A percentile compares a stretch with the other conserved stretches of the same genome.
phyloP scores from a whole-genome alignment of 2,113 vertebrate genomes.

The Megaceryle torquata region DNA sequence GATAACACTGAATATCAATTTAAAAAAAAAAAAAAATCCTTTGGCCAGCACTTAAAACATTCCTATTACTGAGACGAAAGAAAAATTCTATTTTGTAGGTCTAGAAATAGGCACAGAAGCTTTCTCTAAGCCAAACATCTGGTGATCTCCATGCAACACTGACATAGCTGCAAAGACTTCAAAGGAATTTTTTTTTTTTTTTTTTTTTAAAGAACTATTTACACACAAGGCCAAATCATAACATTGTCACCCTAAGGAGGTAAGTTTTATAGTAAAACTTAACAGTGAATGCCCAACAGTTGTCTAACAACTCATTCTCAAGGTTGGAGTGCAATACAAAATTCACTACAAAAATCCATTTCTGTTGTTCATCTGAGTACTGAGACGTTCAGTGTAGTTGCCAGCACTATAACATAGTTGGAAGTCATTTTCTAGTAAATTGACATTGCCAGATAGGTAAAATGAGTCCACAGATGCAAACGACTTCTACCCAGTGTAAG shows the following conservation, averaged over 20 bases:
- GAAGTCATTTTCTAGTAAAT: slow-evolving; percentile 51
- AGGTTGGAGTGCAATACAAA: slow-evolving; percentile 30
- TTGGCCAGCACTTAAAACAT: background rate
- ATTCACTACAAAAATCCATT: slow-evolving; percentile 4
- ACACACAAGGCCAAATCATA: slow-evolving; percentile 26
- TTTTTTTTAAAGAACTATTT: background rate
- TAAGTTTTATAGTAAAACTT: background rate
- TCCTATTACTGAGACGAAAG: background rate
- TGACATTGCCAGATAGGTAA: background rate
- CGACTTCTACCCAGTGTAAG: background rate
- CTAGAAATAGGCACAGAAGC: background rate
- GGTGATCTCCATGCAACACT: background rate
- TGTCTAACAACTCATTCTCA: background rate
- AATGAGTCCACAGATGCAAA: slow-evolving; percentile 38
- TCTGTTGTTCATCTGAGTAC: slow-evolving; percentile 12
- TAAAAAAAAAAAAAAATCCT: background rate
- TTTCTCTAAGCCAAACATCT: background rate
- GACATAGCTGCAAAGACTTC: background rate
- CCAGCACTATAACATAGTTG: slow-evolving; percentile 2
- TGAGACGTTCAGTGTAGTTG: slow-evolving; percentile 9
- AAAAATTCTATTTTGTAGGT: background rate
- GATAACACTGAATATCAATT: background rate
- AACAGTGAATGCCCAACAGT: background rate
- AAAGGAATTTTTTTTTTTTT: background rate
- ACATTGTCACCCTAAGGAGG: background rate